These are phyloP conservation scores for Leptinotarsa texana DNA, from an alignment of 1,140 invertebrate species.

Conservation along the genomic window DNA sequence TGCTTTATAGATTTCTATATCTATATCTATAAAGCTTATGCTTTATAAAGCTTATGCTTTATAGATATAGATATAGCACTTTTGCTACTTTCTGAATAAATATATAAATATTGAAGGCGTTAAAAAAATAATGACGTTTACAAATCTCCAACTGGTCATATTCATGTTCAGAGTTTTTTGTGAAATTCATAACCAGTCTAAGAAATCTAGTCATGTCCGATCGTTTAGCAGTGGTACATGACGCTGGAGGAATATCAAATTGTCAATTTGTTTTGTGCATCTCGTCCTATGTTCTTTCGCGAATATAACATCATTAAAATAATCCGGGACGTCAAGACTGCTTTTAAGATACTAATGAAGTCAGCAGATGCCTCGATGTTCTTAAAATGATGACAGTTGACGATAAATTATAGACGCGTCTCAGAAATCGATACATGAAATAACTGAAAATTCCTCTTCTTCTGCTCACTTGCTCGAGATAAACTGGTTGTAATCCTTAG, in stretches of 20 bases:
- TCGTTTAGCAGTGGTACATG: not conserved
- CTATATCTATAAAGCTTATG: too few relatives aligned
- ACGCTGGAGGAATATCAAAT: constrained; percentile 37
- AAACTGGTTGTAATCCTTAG: not conserved
- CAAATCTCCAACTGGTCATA: too few relatives aligned
- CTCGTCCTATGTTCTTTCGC: constrained; percentile 33
- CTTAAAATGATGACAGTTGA: constrained; percentile 8
- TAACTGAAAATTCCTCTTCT: not conserved
- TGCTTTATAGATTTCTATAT: too few relatives aligned
- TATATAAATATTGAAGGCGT: too few relatives aligned
- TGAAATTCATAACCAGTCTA: not conserved
- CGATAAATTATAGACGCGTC: constrained; percentile 1
- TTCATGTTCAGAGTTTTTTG: too few relatives aligned
- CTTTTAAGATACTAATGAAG: constrained; percentile 42
- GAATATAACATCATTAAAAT: constrained; percentile 45
- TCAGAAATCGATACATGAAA: not conserved
- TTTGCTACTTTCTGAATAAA: too few relatives aligned
- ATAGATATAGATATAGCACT: too few relatives aligned
- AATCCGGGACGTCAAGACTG: constrained; percentile 35
- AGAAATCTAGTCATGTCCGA: not conserved
- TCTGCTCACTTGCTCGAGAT: not conserved
- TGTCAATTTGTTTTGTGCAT: constrained; percentile 45
- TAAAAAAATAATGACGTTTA: too few relatives aligned
- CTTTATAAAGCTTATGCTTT: too few relatives aligned
- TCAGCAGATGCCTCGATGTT: constrained; percentile 33